A percentile compares a stretch with the other conserved stretches of the same genome.
Conservation (phyloP, 35 echinoderm and acorn worm species). For the Chiridota heheva region DNA sequence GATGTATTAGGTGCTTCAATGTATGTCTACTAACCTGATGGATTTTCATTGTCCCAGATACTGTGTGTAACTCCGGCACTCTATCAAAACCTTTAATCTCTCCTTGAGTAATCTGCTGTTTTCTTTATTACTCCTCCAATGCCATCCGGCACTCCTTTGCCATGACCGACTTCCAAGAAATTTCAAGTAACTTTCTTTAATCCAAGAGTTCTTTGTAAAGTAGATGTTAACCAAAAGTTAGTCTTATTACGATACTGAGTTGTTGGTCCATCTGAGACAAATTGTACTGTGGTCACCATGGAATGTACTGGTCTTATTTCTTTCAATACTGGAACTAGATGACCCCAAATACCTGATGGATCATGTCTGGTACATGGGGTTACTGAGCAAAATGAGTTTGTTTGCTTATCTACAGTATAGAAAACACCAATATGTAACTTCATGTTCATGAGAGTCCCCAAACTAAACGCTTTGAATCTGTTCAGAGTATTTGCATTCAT, state of each 20-base stretch:
- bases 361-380: too few species aligned
- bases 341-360: too few species aligned
- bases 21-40: too few species aligned
- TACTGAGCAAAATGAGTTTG: background rate
- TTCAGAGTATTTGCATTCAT: conserved; percentile 23
- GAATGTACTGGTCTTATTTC: background rate
- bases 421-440: too few species aligned
- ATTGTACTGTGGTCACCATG: conserved; percentile 15
- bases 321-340: too few species aligned
- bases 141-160: conserved; percentile 52
- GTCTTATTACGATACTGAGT: conserved; percentile 54
- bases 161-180: conserved; percentile 47
- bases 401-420: background rate
- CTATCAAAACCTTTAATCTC: too few species aligned
- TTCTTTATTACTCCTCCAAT: conserved; percentile 28
- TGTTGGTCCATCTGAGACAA: conserved; percentile 37
- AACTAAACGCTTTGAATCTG: conserved; percentile 48
- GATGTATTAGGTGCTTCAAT: too few species aligned
- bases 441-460: conserved; percentile 30
- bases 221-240: conserved; percentile 48
- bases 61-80: too few species aligned
- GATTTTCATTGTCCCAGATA: too few species aligned
- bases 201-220: conserved; percentile 4
- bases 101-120: too few species aligned
- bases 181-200: conserved; percentile 30